phyloP scores from a whole-genome alignment of 2,113 vertebrate species.

The Theropithecus gelada region DNA sequence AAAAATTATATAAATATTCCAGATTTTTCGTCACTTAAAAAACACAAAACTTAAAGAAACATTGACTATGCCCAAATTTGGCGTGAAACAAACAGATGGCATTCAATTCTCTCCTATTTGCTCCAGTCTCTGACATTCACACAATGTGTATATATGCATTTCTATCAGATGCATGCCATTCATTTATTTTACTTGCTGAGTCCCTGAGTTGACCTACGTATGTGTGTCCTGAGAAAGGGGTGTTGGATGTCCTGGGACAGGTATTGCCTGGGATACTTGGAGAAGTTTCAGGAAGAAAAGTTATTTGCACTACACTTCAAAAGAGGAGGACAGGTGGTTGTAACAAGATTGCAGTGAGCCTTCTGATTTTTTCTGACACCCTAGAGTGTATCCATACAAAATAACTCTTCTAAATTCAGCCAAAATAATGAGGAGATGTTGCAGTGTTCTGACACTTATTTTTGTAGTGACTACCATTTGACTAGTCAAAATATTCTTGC shows the following conservation, averaged over 20 bases:
- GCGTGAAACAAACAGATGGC: background rate
- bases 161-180: background rate
- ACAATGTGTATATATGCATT: background rate
- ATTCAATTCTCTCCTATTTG: background rate
- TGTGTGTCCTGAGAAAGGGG: background rate
- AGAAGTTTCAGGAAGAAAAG: background rate
- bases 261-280: background rate
- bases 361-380: background rate
- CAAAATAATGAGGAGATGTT: background rate
- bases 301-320: slow-evolving; percentile 12
- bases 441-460: background rate
- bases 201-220: background rate
- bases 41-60: background rate
- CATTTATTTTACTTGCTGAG: background rate
- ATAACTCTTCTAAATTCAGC: background rate
- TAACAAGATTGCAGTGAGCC: background rate
- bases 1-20: slow-evolving; percentile 13
- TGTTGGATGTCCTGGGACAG: background rate
- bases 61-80: background rate
- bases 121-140: background rate
- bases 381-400: background rate
- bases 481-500: background rate
- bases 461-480: background rate
- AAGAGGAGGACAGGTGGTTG: background rate
- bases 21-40: background rate